Percentiles rank a stretch among this genome's conserved stretches.
phyloP scores from a whole-genome alignment of 2,888 invertebrate species.

The Pomacea canaliculata region DNA sequence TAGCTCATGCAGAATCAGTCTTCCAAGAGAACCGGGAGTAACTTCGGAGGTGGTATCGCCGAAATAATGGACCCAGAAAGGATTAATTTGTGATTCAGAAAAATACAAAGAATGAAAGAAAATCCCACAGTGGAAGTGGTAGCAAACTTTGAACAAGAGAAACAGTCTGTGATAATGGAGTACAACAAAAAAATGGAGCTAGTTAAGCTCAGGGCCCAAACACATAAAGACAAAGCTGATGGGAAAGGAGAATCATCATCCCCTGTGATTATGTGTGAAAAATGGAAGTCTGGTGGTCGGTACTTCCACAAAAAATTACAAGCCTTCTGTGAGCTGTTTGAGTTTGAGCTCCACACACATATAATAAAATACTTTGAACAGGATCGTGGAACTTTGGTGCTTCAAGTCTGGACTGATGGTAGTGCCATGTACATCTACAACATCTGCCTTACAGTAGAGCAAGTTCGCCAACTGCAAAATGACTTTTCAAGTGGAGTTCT shows the following conservation, averaged over 20 bases:
- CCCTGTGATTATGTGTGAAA: conserved; percentile 37
- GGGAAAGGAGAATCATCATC: conserved; percentile 21
- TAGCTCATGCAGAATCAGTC: too few relatives aligned
- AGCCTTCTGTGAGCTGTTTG: conserved; percentile 47
- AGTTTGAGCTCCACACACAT: conserved; percentile 46
- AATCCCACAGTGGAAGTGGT: neutral
- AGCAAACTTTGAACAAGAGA: conserved; percentile 27
- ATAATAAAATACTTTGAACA: conserved; percentile 66
- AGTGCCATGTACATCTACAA: conserved; percentile 56
- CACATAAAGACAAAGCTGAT: conserved; percentile 4
- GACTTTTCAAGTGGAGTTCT: conserved; percentile 55
- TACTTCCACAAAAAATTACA: conserved; percentile 42
- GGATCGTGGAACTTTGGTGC: conserved; percentile 61
- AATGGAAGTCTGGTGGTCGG: conserved; percentile 42
- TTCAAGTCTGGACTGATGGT: conserved; percentile 52
- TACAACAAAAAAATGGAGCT: conserved; percentile 38
- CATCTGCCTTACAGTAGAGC: conserved; percentile 60
- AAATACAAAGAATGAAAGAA: neutral
- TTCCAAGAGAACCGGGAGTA: too few relatives aligned
- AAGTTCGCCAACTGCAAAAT: conserved; percentile 51
- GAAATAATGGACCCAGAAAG: conserved; percentile 24
- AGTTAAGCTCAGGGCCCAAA: conserved; percentile 32
- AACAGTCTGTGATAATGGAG: conserved; percentile 39
- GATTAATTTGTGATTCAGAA: too few relatives aligned
- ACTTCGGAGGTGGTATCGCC: too few relatives aligned